Evolutionary conservation across 2,797 vertebrate genomes (phyloP).

Genomic region (Tokudaia tokunoshimensis): DNA sequence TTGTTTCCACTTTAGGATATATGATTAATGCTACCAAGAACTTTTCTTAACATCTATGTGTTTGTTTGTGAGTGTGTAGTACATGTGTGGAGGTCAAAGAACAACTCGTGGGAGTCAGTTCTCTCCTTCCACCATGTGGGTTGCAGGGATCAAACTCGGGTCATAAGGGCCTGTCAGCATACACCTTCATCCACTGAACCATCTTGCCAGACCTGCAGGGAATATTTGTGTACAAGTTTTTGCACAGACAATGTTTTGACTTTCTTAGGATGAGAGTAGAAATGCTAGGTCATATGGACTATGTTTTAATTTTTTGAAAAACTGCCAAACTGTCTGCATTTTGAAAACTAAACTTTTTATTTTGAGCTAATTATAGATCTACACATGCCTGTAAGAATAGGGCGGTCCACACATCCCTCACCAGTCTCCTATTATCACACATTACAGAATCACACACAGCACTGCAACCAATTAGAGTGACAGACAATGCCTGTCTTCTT

Average conservation of each 20-base stretch:
- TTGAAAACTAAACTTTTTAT: conserved; percentile 49
- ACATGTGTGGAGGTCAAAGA: not conserved
- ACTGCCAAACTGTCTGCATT: conserved; percentile 35
- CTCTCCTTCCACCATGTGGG: not conserved
- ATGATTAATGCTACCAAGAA: conserved; percentile 30
- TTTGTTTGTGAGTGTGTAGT: not conserved
- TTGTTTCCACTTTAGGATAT: conserved; percentile 42
- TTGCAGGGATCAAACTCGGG: not conserved
- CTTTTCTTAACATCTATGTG: not conserved
- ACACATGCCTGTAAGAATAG: conserved; percentile 31
- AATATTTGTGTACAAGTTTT: conserved; percentile 29
- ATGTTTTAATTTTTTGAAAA: conserved; percentile 54
- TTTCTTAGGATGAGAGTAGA: conserved; percentile 14
- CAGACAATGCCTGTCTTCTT: not conserved
- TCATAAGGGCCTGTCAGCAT: not conserved
- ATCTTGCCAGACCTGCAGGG: not conserved
- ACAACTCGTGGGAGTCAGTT: not conserved
- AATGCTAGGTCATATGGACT: conserved; percentile 39
- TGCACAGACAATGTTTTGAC: not conserved
- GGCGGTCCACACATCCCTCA: not conserved
- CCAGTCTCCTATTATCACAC: not conserved
- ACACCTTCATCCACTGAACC: not conserved
- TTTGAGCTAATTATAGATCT: conserved; percentile 45
- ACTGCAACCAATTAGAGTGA: not conserved
- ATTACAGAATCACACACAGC: conserved; percentile 14